Conservation (phyloP, 1,140 invertebrate species). For the Campodea augens region DNA sequence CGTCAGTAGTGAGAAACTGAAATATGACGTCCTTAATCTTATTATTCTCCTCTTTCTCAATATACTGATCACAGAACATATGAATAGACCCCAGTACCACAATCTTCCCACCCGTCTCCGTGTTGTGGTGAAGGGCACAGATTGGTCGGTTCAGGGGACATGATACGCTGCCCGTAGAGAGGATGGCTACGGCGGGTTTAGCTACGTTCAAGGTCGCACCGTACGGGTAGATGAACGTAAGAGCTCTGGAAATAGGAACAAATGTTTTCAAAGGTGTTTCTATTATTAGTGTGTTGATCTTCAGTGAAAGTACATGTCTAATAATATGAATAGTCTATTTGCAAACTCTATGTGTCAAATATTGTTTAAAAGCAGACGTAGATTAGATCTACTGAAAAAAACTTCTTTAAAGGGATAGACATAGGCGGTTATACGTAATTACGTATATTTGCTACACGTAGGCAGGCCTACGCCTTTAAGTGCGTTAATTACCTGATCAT, state of each 20-base stretch:
- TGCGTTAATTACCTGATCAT: no score
- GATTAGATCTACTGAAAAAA: no score
- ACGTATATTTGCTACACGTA: no score
- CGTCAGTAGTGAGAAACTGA: slow-evolving; percentile 52
- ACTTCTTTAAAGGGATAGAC: no score
- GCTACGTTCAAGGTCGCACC: slow-evolving; percentile 88
- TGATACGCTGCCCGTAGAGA: slow-evolving; percentile 81
- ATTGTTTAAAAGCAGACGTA: slow-evolving; percentile 11
- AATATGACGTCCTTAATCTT: slow-evolving; percentile 77
- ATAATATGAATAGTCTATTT: no score
- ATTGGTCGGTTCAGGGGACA: slow-evolving; percentile 86
- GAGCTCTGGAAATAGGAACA: slow-evolving; percentile 31
- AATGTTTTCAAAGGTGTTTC: no score
- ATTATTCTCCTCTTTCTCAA: slow-evolving; percentile 89
- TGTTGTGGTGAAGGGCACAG: slow-evolving; percentile 51
- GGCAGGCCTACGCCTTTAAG: no score
- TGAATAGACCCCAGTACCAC: slow-evolving; percentile 59
- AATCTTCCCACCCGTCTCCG: slow-evolving; percentile 36
- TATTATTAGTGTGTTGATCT: no score
- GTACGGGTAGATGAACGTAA: slow-evolving; percentile 84
- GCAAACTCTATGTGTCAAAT: slow-evolving; percentile 11
- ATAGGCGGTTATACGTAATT: no score
- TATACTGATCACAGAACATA: slow-evolving; percentile 61
- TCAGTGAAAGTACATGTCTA: no score
- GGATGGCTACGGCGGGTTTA: slow-evolving; percentile 63